Evolutionary conservation across 2,888 invertebrate genomes (phyloP), one percentile per base, ranked within the genome.

Genomic region (Lutraria lutraria): DNA sequence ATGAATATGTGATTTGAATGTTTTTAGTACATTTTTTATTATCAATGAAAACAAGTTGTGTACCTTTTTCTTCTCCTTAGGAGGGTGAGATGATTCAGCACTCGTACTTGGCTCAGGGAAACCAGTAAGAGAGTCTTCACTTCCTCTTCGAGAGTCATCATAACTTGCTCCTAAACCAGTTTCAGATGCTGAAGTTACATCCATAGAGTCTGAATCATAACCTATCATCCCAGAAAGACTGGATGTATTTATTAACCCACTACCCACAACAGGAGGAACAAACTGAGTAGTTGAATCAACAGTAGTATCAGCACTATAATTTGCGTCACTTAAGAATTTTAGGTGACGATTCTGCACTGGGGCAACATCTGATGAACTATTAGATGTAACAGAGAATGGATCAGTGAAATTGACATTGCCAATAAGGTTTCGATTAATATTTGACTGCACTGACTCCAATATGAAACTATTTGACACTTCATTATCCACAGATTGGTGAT

Each of bases 31-130:
- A 4, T 43, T 43, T 43, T 43, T 2, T 8, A 43, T n/a, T 43
- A 43, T 43, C 4, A 43, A 43, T 25, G 63, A 68, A 68, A 56
- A 25, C 25, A 68, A 25, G 63, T 68, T 68, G 10, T 29, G 29
- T 86, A 92, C 92, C 92, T 92, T 92, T 86, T 92, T 92, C 91
- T 92, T 92, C 31, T 92, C 92, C 54, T 91, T 92, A 29, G 88
- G 90, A 19, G 80, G 56, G 13, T 88, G 80, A 34, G 87, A 84
- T 0, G 89, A 86, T 60, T 90, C 88, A 52, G 87, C 87, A 81
- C 80, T 89, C 16, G 90, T 85, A 16, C 83, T 56, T 3, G 86
- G 52, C 52, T 88, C 85, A 8, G 76, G 82, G 54, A 87, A 87
- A 31, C 86, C 76, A 43, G 81, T 88, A 1, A 87, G 54, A 0